Base-by-base conservation (phyloP, 2,797 vertebrate species). In the Pangasius sanitwongsei region DNA sequence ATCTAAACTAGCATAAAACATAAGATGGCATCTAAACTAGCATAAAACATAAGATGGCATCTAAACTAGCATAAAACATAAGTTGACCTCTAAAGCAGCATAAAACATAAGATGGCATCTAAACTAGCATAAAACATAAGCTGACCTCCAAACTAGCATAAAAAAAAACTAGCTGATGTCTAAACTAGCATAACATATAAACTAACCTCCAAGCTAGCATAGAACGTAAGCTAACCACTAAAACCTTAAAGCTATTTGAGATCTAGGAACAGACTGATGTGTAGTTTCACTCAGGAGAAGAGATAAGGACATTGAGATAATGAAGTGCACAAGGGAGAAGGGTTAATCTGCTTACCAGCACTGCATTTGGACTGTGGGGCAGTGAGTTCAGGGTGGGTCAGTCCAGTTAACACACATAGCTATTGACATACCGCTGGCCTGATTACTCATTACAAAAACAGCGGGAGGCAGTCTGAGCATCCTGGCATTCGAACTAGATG, bases 361-460 rank as follows among this genome's bases (percentile, higher is more conserved):
- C 63, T 89, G 85, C 70, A 63, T 75, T 77, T 41, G 78, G 67
- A 70, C 87, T 89, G 59, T 74, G n/a, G 37, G 86, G 63, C 83
- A 83, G 69, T 28, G 74, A 90, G 86, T 11, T 23, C 89, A 85
- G 86, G 57, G 61, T 85, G 75, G 91, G 91, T 92, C 87, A 90
- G 61, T 85, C 81, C 84, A 89, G 92, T 91, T 92, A 91, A 91
- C 75, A 28, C 63, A 75, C 89, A 48, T 48, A 78, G 84, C 91
- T 90, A 91, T 89, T 91, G 92, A 91, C 91, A 91, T 89, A 90
- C 89, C 89, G 84, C 85, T 89, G 91, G 53, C 85, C 92, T 90
- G 91, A 91, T 91, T 92, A 91, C 92, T 91, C 91, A 92, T 91
- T 91, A 92, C 87, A 83, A 85, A 88, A 91, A 81, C 91, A 91